phyloP scores from a whole-genome alignment of 64 coral and sea anemone genomes.

The Acropora tenuis region DNA sequence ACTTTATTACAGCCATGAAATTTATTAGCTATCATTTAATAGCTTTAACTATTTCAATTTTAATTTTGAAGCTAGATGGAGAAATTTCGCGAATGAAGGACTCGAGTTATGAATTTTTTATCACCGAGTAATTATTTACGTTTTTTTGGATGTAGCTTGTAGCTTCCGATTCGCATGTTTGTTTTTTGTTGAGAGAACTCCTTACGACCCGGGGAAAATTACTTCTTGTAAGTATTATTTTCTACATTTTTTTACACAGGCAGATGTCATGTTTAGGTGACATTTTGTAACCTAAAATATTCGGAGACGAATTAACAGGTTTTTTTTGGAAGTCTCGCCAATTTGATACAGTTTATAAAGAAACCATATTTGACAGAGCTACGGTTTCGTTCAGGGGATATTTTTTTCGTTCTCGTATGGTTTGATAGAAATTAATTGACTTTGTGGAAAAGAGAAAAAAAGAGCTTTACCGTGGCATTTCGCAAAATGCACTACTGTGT shows the following conservation, averaged over 20 bases:
- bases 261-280: not conserved
- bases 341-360: not conserved
- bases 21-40: not conserved
- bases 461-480: too few relatives aligned
- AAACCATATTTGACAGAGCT: too few relatives aligned
- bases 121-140: not conserved
- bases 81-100: not conserved
- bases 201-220: too few relatives aligned
- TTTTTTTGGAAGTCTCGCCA: not conserved
- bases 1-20: not conserved
- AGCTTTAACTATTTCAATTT: not conserved
- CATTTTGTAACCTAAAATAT: not conserved
- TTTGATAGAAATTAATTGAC: too few relatives aligned
- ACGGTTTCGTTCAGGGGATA: too few relatives aligned
- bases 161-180: not conserved
- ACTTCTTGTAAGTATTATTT: not conserved
- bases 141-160: not conserved
- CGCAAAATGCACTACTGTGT: too few relatives aligned
- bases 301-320: too few relatives aligned
- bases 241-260: not conserved
- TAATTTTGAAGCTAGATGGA: not conserved
- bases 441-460: too few relatives aligned
- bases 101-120: not conserved
- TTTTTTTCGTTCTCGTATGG: too few relatives aligned
- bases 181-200: too few relatives aligned